These are phyloP conservation scores for Poecilia gillii DNA, from an alignment of 2,797 vertebrate species.

Conservation along the genomic window DNA sequence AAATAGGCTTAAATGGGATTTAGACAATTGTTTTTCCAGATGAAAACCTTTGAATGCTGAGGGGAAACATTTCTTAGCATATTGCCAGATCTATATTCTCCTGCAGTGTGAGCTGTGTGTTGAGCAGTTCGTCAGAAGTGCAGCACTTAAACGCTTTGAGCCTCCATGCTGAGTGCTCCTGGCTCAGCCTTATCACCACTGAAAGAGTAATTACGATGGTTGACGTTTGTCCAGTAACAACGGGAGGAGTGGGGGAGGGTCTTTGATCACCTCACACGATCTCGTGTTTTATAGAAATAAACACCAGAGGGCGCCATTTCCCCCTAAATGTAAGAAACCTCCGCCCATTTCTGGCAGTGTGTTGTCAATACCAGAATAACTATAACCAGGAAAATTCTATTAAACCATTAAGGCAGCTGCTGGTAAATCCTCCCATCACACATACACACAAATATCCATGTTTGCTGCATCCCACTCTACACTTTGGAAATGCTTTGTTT, in stretches of 20 bases:
- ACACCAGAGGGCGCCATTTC: conserved; percentile 64
- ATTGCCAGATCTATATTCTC: conserved; percentile 24
- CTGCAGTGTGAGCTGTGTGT: conserved; percentile 18
- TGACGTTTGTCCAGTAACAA: conserved; percentile 13
- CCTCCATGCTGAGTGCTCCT: conserved; percentile 19
- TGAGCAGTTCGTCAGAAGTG: conserved; percentile 15
- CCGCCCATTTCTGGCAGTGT: not conserved
- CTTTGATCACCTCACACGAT: not conserved
- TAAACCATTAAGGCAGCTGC: conserved; percentile 1
- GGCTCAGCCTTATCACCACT: conserved; percentile 5
- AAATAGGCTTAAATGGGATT: not conserved
- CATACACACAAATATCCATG: conserved; percentile 2
- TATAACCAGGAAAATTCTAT: not conserved
- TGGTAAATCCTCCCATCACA: conserved; percentile 13
- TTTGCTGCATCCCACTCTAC: not conserved
- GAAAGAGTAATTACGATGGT: conserved; percentile 35
- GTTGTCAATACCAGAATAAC: not conserved
- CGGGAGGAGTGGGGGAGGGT: too few species aligned
- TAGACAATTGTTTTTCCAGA: not conserved
- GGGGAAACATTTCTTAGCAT: not conserved
- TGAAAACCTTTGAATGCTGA: not conserved
- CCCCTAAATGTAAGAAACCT: conserved; percentile 24
- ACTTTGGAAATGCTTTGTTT: not conserved
- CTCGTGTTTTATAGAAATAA: not conserved
- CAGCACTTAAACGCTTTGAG: conserved; percentile 33